phyloP scores from a whole-genome alignment of 2,113 vertebrate genomes.

The Chitala chitala region DNA sequence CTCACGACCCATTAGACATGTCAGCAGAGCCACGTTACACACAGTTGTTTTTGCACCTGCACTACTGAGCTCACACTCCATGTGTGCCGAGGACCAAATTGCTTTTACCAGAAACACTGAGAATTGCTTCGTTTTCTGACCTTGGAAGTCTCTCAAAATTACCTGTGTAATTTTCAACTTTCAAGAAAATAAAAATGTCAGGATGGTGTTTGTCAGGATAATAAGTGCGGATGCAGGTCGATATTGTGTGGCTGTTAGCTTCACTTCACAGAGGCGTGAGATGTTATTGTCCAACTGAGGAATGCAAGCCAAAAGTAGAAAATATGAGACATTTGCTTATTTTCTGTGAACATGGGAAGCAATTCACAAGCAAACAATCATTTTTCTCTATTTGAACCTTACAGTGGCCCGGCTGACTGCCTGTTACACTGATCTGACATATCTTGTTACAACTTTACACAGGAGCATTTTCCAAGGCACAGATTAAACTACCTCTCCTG shows the following conservation, averaged over 20 bases:
- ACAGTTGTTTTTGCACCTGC: no score
- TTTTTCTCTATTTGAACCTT: not conserved
- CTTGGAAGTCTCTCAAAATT: not conserved
- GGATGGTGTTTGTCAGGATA: not conserved
- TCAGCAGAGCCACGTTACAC: no score
- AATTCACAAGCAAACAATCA: not conserved
- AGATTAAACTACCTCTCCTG: not conserved
- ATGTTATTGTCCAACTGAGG: not conserved
- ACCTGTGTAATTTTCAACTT: not conserved
- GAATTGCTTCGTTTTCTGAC: no score
- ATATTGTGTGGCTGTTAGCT: no score
- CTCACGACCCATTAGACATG: no score
- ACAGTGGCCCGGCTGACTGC: not conserved
- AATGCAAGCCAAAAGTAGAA: not conserved
- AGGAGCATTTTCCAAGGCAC: not conserved
- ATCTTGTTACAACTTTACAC: not conserved
- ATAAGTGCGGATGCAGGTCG: not conserved
- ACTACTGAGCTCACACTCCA: no score
- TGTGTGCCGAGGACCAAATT: not conserved
- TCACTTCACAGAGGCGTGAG: no score
- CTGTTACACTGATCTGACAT: constrained; percentile 1
- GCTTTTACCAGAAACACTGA: no score
- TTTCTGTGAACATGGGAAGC: not conserved
- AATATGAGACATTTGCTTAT: not conserved
- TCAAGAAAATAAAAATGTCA: not conserved